Percentiles rank a stretch among this genome's conserved stretches.
Conservation (phyloP, 2,113 vertebrate species). For the Microtus ochrogaster region DNA sequence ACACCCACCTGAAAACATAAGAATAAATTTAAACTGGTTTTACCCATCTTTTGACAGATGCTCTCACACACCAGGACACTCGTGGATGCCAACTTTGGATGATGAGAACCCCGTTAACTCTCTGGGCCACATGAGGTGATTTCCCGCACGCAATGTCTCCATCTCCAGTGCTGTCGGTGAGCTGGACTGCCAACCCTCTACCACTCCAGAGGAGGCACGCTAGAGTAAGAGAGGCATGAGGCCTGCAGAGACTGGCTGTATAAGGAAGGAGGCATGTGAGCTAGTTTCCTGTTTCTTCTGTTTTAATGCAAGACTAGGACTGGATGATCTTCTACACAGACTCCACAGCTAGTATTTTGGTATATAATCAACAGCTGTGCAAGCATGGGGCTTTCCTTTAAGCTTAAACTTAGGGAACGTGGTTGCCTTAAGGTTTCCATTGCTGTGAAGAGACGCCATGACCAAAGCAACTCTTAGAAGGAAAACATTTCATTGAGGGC, state of each 20-base stretch:
- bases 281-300: not conserved
- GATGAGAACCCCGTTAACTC: too few species aligned
- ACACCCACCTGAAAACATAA: not conserved
- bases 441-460: too few species aligned
- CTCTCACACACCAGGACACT: too few species aligned
- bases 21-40: not conserved
- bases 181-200: not conserved
- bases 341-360: fast-evolving
- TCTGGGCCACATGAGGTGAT: not conserved
- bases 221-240: fast-evolving
- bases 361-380: not conserved
- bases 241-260: not conserved
- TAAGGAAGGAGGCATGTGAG: not conserved
- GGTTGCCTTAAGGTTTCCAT: not conserved
- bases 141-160: fast-evolving
- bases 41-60: not conserved
- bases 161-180: not conserved
- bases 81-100: not conserved
- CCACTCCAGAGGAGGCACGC: fast-evolving
- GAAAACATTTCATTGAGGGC: too few species aligned
- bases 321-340: not conserved
- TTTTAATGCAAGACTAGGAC: not conserved
- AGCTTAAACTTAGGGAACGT: not conserved
- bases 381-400: not conserved
- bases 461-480: too few species aligned